phyloP scores from a whole-genome alignment of 2,888 invertebrate species.

The Hartigia nigra region DNA sequence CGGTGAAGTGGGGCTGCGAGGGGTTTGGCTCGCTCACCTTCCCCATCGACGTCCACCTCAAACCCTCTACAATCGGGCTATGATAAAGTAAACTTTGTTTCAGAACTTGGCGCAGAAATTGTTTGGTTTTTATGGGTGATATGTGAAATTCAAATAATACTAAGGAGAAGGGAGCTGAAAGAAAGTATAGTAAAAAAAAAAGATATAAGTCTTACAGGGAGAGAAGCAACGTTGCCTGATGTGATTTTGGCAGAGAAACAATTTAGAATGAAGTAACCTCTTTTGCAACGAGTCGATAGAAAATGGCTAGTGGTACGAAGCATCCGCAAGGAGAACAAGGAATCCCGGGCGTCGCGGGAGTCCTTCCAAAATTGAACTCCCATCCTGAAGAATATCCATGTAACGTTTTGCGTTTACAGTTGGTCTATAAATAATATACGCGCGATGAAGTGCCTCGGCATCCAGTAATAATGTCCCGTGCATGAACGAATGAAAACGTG shows the following conservation, averaged over 20 bases:
- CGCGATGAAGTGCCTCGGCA: neutral
- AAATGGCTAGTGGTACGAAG: neutral
- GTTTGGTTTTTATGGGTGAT: slow-evolving; percentile 51
- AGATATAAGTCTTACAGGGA: neutral
- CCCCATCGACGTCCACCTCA: slow-evolving; percentile 18
- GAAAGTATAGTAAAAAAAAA: neutral
- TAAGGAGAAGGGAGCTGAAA: neutral
- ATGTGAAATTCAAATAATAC: slow-evolving; percentile 46
- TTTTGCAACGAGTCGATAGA: neutral
- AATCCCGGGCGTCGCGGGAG: neutral
- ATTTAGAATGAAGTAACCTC: neutral
- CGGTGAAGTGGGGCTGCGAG: slow-evolving; percentile 41
- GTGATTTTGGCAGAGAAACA: neutral
- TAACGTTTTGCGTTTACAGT: neutral
- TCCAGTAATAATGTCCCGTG: neutral
- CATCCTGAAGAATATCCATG: slow-evolving; percentile 6
- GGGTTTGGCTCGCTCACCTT: slow-evolving; percentile 33
- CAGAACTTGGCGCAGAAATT: slow-evolving; percentile 47
- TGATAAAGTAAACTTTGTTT: slow-evolving; percentile 64
- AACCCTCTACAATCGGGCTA: slow-evolving; percentile 14
- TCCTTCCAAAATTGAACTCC: neutral
- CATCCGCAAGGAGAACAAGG: neutral
- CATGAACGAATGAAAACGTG: neutral
- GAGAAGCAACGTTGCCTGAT: neutral
- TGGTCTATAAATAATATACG: neutral